Conservation (phyloP, 2,888 invertebrate genomes). For the Hybos culiciformis region DNA sequence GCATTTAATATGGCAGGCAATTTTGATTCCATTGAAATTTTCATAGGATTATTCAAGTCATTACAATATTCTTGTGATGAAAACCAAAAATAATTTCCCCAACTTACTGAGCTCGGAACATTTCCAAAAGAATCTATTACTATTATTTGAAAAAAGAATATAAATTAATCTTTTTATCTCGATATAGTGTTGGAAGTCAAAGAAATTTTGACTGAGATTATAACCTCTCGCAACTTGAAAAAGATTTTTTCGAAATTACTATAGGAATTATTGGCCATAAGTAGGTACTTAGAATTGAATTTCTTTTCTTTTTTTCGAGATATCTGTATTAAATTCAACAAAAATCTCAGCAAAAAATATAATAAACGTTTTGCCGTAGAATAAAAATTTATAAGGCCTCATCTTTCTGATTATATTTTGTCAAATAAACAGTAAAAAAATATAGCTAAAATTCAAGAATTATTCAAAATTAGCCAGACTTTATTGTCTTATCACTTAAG, state of each 20-base stretch:
- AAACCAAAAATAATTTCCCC: slow-evolving; percentile 28
- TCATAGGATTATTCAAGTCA: slow-evolving; percentile 21
- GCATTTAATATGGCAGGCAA: slow-evolving; percentile 17
- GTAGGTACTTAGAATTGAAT: no score
- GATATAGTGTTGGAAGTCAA: background rate
- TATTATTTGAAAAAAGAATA: slow-evolving; percentile 11
- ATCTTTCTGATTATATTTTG: no score
- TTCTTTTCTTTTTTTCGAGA: no score
- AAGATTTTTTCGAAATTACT: no score
- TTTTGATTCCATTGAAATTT: slow-evolving; percentile 19
- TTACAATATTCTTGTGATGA: slow-evolving; percentile 20
- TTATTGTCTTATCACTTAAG: no score
- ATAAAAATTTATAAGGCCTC: no score
- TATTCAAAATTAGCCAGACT: no score
- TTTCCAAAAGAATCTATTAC: slow-evolving; percentile 24
- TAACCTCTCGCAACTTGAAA: background rate
- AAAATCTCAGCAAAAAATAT: no score
- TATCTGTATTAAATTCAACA: no score
- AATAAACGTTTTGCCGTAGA: no score
- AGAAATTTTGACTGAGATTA: background rate
- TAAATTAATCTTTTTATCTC: slow-evolving; percentile 3
- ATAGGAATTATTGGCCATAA: no score
- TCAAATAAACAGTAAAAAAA: no score
- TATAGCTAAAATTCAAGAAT: background rate
- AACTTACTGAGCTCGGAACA: slow-evolving; percentile 19